phyloP scores from a whole-genome alignment of 1,140 invertebrate species.

The Andrena cerasifolii region DNA sequence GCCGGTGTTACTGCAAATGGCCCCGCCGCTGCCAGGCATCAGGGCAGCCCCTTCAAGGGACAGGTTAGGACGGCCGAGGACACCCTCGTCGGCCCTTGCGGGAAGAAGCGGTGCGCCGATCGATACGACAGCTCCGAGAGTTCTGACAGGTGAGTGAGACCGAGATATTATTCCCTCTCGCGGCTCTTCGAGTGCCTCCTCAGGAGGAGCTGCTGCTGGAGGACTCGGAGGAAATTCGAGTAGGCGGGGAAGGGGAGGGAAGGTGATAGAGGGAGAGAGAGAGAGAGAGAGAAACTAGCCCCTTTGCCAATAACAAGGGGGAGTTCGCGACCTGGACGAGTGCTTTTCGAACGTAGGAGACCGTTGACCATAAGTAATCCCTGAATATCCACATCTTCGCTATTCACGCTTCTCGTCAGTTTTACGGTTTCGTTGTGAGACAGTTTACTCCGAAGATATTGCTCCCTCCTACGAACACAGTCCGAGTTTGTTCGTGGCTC shows the following conservation, averaged over 20 bases:
- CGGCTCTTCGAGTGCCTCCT: constrained; percentile 26
- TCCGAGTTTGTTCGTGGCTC: too few species aligned
- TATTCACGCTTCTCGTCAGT: too few species aligned
- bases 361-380: too few species aligned
- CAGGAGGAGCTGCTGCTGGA: background rate
- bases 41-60: constrained; percentile 72
- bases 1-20: constrained; percentile 43
- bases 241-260: too few species aligned
- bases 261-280: background rate
- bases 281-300: background rate
- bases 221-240: constrained; percentile 11
- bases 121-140: constrained; percentile 94
- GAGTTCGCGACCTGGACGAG: too few species aligned
- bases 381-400: too few species aligned
- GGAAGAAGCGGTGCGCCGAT: constrained; percentile 92
- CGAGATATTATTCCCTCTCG: constrained; percentile 43
- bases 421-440: too few species aligned
- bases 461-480: too few species aligned
- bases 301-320: too few species aligned
- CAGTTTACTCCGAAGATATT: too few species aligned
- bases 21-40: constrained; percentile 60
- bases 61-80: constrained; percentile 75
- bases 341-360: too few species aligned
- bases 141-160: constrained; percentile 90
- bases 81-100: constrained; percentile 80